Evolutionary conservation across 2,113 vertebrate genomes (phyloP), one percentile per base, ranked within the genome.

Genomic region (Bombycilla garrulus): DNA sequence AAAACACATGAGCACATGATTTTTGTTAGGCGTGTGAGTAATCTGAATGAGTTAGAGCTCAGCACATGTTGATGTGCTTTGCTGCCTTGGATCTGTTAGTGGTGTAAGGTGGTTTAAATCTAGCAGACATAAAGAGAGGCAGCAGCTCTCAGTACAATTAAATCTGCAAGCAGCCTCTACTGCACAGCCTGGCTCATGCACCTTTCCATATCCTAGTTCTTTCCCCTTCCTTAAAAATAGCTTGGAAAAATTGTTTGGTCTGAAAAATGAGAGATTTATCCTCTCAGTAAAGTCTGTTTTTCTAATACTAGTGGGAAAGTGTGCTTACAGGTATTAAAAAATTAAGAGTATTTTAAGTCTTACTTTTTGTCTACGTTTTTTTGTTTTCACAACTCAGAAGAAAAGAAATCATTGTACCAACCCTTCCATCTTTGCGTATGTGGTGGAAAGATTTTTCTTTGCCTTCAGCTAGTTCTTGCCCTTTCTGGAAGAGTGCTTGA

Each of bases 51-150:
- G 65, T 88, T 94, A 86, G 78, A 88, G 47, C 90, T 90, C 80
- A 83, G 88, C 69, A 79, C 80, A 56, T 81, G 58, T 76, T 81
- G 85, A 88, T 83, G 85, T 86, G 90, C 94, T 96, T 88, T 96
- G 72, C 90, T 96, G 93, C 71, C 88, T 81, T 90, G 79, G 51
- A 88, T 86, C 76, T 67, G 57, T 73, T 86, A n/a, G 56, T 79
- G 65, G 64, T 48, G 53, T 81, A 88, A 81, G 86, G 82, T 74
- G 69, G 51, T 91, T 96, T 95, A 95, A 92, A 92, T 95, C 82
- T 81, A 95, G 80, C 86, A 88, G 88, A 53, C 89, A 82, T 82
- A 92, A 95, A 91, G 85, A 64, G 71, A 90, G 69, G 65, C 80
- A 86, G 64, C 54, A 67, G 71, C 78, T 95, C 62, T 95, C 62